Percentiles rank a stretch among this genome's conserved stretches.
Conservation (phyloP, 2,797 vertebrate species). For the Selene dorsalis region DNA sequence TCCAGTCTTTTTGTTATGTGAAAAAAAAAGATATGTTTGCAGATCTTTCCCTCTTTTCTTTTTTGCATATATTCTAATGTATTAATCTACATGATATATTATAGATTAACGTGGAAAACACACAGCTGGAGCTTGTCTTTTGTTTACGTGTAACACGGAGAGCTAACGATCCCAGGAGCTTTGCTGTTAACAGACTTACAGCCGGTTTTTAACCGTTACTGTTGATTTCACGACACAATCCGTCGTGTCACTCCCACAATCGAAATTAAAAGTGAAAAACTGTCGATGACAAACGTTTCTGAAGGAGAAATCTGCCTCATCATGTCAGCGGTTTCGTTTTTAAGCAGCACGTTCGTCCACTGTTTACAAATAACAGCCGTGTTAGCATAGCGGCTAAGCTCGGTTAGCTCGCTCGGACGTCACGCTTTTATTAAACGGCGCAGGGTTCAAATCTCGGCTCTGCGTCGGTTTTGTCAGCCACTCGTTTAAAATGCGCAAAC, state of each 20-base stretch:
- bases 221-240: background rate
- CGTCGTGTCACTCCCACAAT: background rate
- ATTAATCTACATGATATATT: too few species aligned
- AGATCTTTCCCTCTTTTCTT: too few species aligned
- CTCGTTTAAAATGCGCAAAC: fast-evolving
- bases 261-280: background rate
- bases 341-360: background rate
- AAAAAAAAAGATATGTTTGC: too few species aligned
- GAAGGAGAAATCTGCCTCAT: background rate
- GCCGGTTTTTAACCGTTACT: background rate
- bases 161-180: background rate
- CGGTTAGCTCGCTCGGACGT: background rate
- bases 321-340: conserved; percentile 1
- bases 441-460: fast-evolving
- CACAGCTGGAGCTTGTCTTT: too few species aligned
- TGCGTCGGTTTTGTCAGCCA: fast-evolving
- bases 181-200: background rate
- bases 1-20: too few species aligned
- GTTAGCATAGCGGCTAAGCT: conserved; percentile 45
- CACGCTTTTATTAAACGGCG: fast-evolving
- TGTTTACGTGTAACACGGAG: too few species aligned
- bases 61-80: too few species aligned
- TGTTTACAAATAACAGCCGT: conserved; percentile 65
- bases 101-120: too few species aligned
- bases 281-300: background rate